Conservation (phyloP, 2,797 vertebrate species). For the Sylvilagus floridanus region DNA sequence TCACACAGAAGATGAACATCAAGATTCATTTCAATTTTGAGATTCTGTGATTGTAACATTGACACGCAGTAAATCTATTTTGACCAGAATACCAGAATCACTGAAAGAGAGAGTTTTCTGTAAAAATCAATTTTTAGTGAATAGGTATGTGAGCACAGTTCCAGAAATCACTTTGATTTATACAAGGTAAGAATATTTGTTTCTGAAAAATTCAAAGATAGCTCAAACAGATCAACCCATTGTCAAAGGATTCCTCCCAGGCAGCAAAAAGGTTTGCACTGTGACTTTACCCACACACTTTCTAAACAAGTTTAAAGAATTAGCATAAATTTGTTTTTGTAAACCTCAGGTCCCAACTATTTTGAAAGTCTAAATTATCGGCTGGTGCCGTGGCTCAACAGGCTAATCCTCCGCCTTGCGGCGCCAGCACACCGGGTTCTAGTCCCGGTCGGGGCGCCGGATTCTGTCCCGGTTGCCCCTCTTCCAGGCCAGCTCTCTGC, state of each 20-base stretch:
- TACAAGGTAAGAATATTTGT: background rate
- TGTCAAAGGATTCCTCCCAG: background rate
- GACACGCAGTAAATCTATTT: background rate
- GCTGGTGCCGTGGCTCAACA: too few species aligned
- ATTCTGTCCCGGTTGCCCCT: too few species aligned
- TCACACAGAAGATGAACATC: slow-evolving; percentile 1
- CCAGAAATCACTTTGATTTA: slow-evolving; percentile 21
- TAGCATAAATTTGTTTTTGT: slow-evolving; percentile 16
- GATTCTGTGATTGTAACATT: slow-evolving; percentile 15
- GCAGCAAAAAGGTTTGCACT: background rate
- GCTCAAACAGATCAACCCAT: background rate
- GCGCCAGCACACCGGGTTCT: too few species aligned
- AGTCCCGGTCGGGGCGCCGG: too few species aligned
- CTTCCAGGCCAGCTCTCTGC: too few species aligned
- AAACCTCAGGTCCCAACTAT: slow-evolving; percentile 30
- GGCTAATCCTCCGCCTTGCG: too few species aligned
- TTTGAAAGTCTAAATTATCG: slow-evolving; percentile 48
- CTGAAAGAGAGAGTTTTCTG: background rate
- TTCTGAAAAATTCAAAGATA: slow-evolving; percentile 44
- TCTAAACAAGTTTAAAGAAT: slow-evolving; percentile 41
- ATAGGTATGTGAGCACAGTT: background rate
- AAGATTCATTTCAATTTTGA: background rate
- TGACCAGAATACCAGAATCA: background rate
- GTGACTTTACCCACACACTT: background rate
- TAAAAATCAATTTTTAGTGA: slow-evolving; percentile 38